phyloP scores from a whole-genome alignment of 2,888 invertebrate species.

The Strigamia crassipes region DNA sequence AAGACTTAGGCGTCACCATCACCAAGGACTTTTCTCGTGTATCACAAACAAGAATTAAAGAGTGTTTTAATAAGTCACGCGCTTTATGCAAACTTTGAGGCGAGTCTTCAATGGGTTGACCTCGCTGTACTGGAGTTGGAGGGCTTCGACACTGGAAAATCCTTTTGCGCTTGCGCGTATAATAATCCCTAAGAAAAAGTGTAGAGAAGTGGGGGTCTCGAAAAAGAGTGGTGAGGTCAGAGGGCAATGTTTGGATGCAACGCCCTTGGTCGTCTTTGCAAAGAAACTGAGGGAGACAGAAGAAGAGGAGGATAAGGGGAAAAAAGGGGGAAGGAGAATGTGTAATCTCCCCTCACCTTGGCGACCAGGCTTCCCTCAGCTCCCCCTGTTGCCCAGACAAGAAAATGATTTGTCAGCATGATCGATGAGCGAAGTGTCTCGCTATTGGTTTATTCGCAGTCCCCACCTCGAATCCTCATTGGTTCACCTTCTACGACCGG shows the following conservation, averaged over 20 bases:
- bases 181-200: constrained; percentile 31
- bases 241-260: constrained; percentile 42
- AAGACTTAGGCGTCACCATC: constrained; percentile 30
- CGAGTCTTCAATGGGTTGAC: constrained; percentile 42
- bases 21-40: constrained; percentile 23
- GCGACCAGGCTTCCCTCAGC: constrained; percentile 31
- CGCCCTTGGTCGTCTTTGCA: constrained; percentile 40
- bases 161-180: constrained; percentile 33
- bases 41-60: constrained; percentile 42
- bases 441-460: constrained; percentile 40
- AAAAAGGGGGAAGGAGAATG: constrained; percentile 36
- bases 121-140: constrained; percentile 7
- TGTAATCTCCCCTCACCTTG: constrained; percentile 42
- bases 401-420: constrained; percentile 40
- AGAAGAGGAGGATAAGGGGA: constrained; percentile 22
- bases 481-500: not conserved
- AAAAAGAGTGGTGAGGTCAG: constrained; percentile 38
- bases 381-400: constrained; percentile 42
- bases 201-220: constrained; percentile 31
- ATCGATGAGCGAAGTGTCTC: constrained; percentile 34
- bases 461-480: constrained; percentile 37
- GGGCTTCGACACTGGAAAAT: constrained; percentile 40
- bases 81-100: constrained; percentile 39
- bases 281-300: constrained; percentile 40
- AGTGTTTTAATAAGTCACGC: constrained; percentile 38